These are phyloP conservation scores for Mya arenaria DNA, from an alignment of 1,140 invertebrate species.

Conservation along the genomic window DNA sequence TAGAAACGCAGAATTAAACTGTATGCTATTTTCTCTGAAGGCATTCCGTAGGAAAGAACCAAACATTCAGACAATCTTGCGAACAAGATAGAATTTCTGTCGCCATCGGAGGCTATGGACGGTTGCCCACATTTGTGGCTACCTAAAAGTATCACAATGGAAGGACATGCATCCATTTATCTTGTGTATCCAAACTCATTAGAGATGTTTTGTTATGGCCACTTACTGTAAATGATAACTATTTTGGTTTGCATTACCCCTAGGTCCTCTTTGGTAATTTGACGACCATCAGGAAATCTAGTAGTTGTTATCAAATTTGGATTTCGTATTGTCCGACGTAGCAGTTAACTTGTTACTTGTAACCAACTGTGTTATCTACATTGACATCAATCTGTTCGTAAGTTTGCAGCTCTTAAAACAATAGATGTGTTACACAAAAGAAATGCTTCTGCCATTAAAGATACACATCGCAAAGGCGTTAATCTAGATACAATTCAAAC, in stretches of 20 bases:
- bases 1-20: too few species aligned
- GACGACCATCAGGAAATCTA: too few species aligned
- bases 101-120: constrained; percentile 34
- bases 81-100: constrained; percentile 7
- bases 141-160: not conserved
- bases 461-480: too few species aligned
- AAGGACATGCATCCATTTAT: not conserved
- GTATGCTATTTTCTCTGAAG: too few species aligned
- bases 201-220: constrained; percentile 22
- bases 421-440: constrained; percentile 33
- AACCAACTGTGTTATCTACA: constrained; percentile 6
- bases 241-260: not conserved
- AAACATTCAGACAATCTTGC: too few species aligned
- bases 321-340: not conserved
- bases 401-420: constrained; percentile 47
- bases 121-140: not conserved
- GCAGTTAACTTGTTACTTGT: constrained; percentile 29
- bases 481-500: too few species aligned
- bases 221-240: constrained; percentile 12
- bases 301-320: not conserved
- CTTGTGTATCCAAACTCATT: constrained; percentile 35
- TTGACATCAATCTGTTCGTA: constrained; percentile 44
- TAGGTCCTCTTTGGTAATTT: too few species aligned
- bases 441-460: not conserved
- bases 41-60: too few species aligned